Conservation (phyloP, 2,888 invertebrate genomes). For the Rhagium mordax region DNA sequence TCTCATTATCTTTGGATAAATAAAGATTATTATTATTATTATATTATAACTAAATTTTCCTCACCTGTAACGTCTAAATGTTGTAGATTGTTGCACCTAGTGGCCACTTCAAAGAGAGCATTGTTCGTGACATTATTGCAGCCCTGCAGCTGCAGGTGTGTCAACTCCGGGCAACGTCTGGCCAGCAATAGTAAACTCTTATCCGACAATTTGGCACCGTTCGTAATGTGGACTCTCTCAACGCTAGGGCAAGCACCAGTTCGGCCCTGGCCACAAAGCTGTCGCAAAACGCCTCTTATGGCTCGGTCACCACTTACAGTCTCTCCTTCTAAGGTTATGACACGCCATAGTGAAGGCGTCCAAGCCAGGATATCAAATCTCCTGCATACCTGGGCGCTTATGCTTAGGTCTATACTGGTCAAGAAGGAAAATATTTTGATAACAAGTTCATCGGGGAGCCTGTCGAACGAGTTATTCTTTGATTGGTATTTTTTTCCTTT, state of each 20-base stretch:
- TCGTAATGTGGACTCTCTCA: slow-evolving; percentile 78
- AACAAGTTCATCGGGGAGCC: slow-evolving; percentile 79
- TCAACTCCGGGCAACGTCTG: slow-evolving; percentile 85
- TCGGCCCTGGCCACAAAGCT: slow-evolving; percentile 78
- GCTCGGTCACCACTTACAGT: slow-evolving; percentile 78
- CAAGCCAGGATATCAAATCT: slow-evolving; percentile 85
- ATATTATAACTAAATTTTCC: too few species aligned
- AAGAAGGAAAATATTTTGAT: slow-evolving; percentile 81
- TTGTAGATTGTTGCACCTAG: slow-evolving; percentile 85
- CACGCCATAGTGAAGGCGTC: slow-evolving; percentile 84
- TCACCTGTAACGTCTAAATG: slow-evolving; percentile 89
- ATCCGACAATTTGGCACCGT: slow-evolving; percentile 83
- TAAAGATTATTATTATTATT: too few species aligned
- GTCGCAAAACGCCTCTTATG: slow-evolving; percentile 76
- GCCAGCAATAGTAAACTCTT: slow-evolving; percentile 84
- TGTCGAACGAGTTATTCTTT: slow-evolving; percentile 73
- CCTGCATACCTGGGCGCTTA: slow-evolving; percentile 82
- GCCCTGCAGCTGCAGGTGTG: slow-evolving; percentile 85
- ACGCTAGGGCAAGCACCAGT: slow-evolving; percentile 80
- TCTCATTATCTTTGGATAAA: too few species aligned
- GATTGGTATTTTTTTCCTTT: slow-evolving; percentile 62
- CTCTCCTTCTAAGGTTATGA: slow-evolving; percentile 77
- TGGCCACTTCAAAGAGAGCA: slow-evolving; percentile 84
- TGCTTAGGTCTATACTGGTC: slow-evolving; percentile 80
- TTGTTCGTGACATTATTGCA: slow-evolving; percentile 83